Conservation (phyloP, 2,888 invertebrate species). For the Iselma pallidipennis region DNA sequence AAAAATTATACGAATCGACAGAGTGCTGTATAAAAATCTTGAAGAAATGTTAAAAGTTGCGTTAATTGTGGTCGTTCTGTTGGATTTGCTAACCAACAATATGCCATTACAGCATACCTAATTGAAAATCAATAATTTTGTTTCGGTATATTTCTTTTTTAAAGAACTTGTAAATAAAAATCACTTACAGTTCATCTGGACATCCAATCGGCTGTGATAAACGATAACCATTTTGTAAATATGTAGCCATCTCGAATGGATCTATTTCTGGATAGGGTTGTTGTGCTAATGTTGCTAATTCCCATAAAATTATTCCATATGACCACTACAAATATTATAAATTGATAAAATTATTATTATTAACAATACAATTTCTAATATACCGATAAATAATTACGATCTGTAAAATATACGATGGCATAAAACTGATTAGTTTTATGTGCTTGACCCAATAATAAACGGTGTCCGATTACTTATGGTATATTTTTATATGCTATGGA, state of each 20-base stretch:
- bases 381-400: no score
- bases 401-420: no score
- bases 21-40: conserved; percentile 73
- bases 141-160: no score
- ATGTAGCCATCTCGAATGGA: conserved; percentile 87
- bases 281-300: conserved; percentile 86
- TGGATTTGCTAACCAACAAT: conserved; percentile 71
- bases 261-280: conserved; percentile 91
- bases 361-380: no score
- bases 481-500: no score
- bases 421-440: no score
- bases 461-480: no score
- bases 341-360: no score
- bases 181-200: conserved; percentile 91
- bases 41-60: conserved; percentile 71
- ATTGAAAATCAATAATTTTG: conserved; percentile 20
- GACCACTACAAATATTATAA: conserved; percentile 71
- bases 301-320: conserved; percentile 94
- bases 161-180: conserved; percentile 22
- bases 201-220: conserved; percentile 91
- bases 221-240: conserved; percentile 86
- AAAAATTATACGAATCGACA: conserved; percentile 66
- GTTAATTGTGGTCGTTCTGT: conserved; percentile 70
- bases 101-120: conserved; percentile 75
- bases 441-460: no score